Evolutionary conservation across 2,797 vertebrate species (phyloP).

Genomic region (Chaetodon trifasciatus): DNA sequence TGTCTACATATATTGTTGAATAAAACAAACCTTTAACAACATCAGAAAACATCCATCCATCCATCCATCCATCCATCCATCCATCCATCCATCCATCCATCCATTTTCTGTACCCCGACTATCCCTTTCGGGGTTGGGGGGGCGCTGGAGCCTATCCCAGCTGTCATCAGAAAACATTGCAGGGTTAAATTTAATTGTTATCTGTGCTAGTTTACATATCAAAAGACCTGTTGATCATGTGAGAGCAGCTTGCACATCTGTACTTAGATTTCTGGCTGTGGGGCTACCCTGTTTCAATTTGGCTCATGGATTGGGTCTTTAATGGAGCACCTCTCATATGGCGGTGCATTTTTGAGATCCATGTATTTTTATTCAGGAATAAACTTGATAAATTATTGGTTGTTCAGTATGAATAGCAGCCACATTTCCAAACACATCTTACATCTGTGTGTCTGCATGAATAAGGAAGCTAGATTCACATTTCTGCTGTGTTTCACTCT

Average conservation of each 20-base stretch:
- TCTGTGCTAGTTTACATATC: not conserved
- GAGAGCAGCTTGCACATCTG: too few species aligned
- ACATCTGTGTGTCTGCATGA: not conserved
- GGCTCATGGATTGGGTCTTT: too few species aligned
- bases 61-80: too few species aligned
- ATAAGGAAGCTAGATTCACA: conserved; percentile 4
- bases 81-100: too few species aligned
- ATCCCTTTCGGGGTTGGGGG: too few species aligned
- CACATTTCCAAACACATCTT: conserved; percentile 12
- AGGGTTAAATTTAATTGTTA: not conserved
- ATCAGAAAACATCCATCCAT: too few species aligned
- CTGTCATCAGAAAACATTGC: not conserved
- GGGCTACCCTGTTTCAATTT: too few species aligned
- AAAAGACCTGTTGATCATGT: not conserved
- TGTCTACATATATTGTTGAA: not conserved
- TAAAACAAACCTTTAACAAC: not conserved
- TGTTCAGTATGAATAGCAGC: not conserved
- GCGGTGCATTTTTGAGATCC: not conserved
- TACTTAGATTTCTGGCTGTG: too few species aligned
- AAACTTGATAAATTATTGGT: conserved; percentile 4
- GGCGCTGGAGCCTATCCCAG: too few species aligned
- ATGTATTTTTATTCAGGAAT: conserved; percentile 10
- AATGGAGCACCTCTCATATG: not conserved
- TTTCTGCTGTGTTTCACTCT: not conserved
- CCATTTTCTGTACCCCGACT: too few species aligned